phyloP scores from a whole-genome alignment of 2,797 vertebrate species.

The Coregonus sp. region DNA sequence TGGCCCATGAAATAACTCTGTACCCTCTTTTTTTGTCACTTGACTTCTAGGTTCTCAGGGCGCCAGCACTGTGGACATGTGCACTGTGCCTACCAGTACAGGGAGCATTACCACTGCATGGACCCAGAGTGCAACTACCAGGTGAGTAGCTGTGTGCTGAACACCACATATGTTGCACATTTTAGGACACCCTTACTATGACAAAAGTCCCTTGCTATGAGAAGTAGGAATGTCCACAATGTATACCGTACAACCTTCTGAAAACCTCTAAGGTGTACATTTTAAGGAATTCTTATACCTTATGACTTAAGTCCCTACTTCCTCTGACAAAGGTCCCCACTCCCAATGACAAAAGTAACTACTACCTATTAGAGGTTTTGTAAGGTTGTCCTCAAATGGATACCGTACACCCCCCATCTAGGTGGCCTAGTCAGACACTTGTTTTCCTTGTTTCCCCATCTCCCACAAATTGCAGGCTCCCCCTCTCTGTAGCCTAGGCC shows the following conservation, averaged over 20 bases:
- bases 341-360: not conserved
- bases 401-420: not conserved
- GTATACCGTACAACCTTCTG: not conserved
- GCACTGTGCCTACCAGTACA: constrained; percentile 98
- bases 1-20: constrained; percentile 16
- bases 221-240: not conserved
- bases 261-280: not conserved
- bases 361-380: not conserved
- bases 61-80: constrained; percentile 98
- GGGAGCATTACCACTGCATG: constrained; percentile 99
- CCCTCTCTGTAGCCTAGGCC: constrained; percentile 8
- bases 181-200: too few relatives aligned
- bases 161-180: not conserved
- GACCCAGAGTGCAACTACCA: constrained; percentile 99
- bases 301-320: too few relatives aligned
- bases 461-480: not conserved
- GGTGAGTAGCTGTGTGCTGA: constrained; percentile 71
- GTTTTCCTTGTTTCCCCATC: not conserved
- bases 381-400: not conserved
- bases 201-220: not conserved
- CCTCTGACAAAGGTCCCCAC: not conserved
- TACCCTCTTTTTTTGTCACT: not conserved
- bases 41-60: constrained; percentile 88
- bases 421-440: not conserved
- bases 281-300: too few relatives aligned